Conservation (phyloP, 2,888 invertebrate species). For the Myopa tessellatipennis region DNA sequence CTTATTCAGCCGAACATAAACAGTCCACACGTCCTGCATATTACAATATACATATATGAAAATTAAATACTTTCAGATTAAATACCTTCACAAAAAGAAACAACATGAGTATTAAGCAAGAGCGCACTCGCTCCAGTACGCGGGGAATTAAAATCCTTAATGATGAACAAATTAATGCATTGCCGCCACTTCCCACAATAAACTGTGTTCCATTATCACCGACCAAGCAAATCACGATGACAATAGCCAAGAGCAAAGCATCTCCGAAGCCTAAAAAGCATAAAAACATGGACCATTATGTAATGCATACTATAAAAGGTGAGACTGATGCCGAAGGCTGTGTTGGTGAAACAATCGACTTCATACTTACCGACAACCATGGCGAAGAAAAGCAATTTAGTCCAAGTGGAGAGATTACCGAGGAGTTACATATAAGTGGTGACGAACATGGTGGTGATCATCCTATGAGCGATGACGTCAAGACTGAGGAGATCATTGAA, state of each 20-base stretch:
- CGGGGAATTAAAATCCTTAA: conserved; percentile 54
- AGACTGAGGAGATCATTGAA: conserved; percentile 62
- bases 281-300: conserved; percentile 61
- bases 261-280: conserved; percentile 47
- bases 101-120: conserved; percentile 34
- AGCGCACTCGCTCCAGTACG: conserved; percentile 27
- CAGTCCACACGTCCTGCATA: not conserved
- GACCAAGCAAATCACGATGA: conserved; percentile 48
- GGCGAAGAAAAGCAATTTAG: conserved; percentile 42
- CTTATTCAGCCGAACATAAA: not conserved
- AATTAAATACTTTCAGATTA: conserved; percentile 13
- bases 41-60: too few relatives aligned
- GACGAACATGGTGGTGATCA: conserved; percentile 48
- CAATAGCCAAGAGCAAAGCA: conserved; percentile 54
- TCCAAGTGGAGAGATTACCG: conserved; percentile 47
- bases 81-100: not conserved
- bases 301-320: conserved; percentile 59
- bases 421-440: conserved; percentile 51
- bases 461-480: conserved; percentile 42
- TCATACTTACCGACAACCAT: conserved; percentile 57
- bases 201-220: conserved; percentile 46
- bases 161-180: conserved; percentile 46
- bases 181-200: conserved; percentile 30
- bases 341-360: conserved; percentile 57
- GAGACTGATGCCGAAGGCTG: conserved; percentile 53